A percentile compares a stretch with the other conserved stretches of the same genome.
These are phyloP conservation scores for Cosmia pyralina DNA, from an alignment of 2,888 invertebrate genomes.

Conservation along the genomic window DNA sequence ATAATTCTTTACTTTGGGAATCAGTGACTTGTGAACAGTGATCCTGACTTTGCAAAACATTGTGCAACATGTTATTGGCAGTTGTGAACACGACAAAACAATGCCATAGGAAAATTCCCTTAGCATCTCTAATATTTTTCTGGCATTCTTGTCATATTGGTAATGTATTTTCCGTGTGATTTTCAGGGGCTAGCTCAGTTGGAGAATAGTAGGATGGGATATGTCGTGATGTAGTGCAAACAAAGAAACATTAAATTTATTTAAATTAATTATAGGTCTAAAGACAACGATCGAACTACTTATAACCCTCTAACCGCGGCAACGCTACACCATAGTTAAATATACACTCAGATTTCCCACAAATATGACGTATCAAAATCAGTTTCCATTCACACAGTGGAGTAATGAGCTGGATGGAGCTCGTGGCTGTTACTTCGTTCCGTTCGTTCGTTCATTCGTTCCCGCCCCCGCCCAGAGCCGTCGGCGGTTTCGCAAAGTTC, in stretches of 20 bases:
- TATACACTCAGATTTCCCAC: constrained; percentile 21
- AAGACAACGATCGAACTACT: background rate
- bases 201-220: background rate
- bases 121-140: background rate
- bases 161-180: background rate
- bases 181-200: background rate
- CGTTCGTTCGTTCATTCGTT: constrained; percentile 55
- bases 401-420: constrained; percentile 81
- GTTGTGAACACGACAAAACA: constrained; percentile 22
- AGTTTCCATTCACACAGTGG: constrained; percentile 68
- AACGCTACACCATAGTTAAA: constrained; percentile 2
- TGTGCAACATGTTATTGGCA: constrained; percentile 44
- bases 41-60: constrained; percentile 27
- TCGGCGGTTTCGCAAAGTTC: constrained; percentile 88
- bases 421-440: constrained; percentile 62
- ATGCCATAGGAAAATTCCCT: background rate
- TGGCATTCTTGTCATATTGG: background rate
- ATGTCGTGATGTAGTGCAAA: too few relatives aligned
- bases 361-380: constrained; percentile 64
- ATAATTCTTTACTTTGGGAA: constrained; percentile 21
- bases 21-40: constrained; percentile 38
- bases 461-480: constrained; percentile 73
- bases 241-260: background rate
- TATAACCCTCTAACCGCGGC: constrained; percentile 8
- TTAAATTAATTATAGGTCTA: background rate